Base-by-base conservation (phyloP, 1,140 invertebrate species). In the Drosophila suzukii region DNA sequence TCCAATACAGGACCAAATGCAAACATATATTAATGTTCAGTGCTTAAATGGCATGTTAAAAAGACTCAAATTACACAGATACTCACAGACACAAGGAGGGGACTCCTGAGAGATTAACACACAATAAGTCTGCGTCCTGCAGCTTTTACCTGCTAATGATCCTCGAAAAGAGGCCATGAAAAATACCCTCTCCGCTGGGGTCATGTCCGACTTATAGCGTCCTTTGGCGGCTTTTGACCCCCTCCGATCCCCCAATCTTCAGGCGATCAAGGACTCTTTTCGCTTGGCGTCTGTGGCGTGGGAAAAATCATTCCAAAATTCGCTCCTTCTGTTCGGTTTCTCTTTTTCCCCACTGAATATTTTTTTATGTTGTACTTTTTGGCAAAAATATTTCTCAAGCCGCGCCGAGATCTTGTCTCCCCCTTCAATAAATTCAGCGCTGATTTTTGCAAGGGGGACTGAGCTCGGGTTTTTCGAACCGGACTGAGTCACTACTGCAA, bases 121-220 rank as follows among this genome's bases (percentile, higher is more conserved):
- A 81, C 79, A 81, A 81, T 62, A 47, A 58, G 67, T 71, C 67
- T 58, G 51, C 27, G 51, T 71, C 51, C 51, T 41, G 38, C 63
- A 57, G 81, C 62, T 66, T 85, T 84, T 84, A 84, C 81, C 81
- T 85, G 81, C 81, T 80, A 77, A 80, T 77, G 75, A 77, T 65
- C 80, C 80, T 39, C 38, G n/a, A 53, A 49, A 65, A 50, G 36
- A 61, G 4, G 11, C 34, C 38, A 13, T 5, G 38, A 11, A 34
- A 53, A 27, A 85, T 88, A 88, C 82, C 79, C 82, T 88, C 66
- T 49, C 36, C 34, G n/a, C 27, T 58, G 39, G 50, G 61, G 70
- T 75, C 75, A 78, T 81, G 55, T 49, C 41, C 82, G 78, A 85
- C 63, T 81, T 70, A 60, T 50, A 32, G 32, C 39, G 51, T 56